These are phyloP conservation scores for Laupala kohalensis DNA, from an alignment of 1,140 invertebrate species.

Conservation along the genomic window DNA sequence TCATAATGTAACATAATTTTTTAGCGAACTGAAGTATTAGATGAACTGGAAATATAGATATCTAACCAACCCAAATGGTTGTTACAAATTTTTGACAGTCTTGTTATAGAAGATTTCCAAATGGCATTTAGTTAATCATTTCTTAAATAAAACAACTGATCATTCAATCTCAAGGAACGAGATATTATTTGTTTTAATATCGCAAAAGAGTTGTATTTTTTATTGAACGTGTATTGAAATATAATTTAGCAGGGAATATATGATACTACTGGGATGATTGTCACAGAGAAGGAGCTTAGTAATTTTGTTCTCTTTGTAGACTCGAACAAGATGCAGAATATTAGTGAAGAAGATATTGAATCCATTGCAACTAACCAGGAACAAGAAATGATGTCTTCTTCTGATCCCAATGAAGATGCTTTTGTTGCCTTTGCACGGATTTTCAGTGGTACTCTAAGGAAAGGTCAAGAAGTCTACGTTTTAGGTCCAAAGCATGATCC, in stretches of 20 bases:
- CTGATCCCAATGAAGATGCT: slow-evolving; percentile 39
- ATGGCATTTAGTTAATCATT: no score
- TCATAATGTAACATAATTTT: no score
- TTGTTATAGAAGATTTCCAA: no score
- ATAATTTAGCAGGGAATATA: background rate
- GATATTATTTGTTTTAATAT: no score
- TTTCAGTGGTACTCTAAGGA: slow-evolving; percentile 73
- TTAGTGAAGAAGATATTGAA: background rate
- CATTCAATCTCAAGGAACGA: no score
- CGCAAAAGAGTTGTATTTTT: background rate
- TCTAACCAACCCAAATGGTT: no score
- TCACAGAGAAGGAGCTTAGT: background rate
- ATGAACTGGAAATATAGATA: no score
- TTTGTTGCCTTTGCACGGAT: slow-evolving; percentile 90
- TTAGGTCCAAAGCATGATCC: slow-evolving; percentile 86
- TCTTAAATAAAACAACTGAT: no score
- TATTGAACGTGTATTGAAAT: background rate
- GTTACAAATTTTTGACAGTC: no score
- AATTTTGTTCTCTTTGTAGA: no score
- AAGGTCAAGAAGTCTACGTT: slow-evolving; percentile 69
- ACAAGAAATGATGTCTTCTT: background rate
- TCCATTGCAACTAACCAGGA: background rate
- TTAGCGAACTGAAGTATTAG: no score
- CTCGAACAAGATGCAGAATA: background rate
- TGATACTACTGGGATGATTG: background rate